Evolutionary conservation across 2,888 invertebrate genomes (phyloP).

Genomic region (Parnassius smintheus): DNA sequence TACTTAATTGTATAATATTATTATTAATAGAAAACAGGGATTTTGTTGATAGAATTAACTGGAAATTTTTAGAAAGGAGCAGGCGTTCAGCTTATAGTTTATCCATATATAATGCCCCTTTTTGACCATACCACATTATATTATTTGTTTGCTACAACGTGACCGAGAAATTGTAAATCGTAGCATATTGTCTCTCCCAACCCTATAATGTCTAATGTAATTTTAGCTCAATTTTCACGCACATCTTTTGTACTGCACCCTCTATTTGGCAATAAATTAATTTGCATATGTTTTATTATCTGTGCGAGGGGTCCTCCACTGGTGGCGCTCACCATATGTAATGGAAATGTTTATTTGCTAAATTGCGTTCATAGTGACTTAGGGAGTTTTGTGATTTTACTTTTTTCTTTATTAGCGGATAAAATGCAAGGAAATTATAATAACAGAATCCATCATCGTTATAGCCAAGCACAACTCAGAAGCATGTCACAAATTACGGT

Average conservation of each 20-base stretch:
- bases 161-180: constrained; percentile 17
- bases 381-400: constrained; percentile 31
- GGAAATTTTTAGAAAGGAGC: no score
- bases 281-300: constrained; percentile 66
- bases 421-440: not conserved
- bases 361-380: constrained; percentile 62
- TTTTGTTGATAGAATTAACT: no score
- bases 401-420: constrained; percentile 1
- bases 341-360: constrained; percentile 65
- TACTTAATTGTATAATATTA: no score
- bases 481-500: no score
- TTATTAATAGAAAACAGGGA: no score
- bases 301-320: constrained; percentile 40
- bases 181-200: constrained; percentile 2
- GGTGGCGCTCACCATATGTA: constrained; percentile 52
- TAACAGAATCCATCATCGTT: no score
- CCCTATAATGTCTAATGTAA: constrained; percentile 34
- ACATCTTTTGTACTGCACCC: constrained; percentile 39
- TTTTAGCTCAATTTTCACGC: constrained; percentile 54
- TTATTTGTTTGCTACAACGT: not conserved
- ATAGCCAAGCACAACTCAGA: no score
- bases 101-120: no score
- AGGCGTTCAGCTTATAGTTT: no score
- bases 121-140: no score
- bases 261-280: constrained; percentile 51